Base-by-base conservation (phyloP, 2,888 invertebrate genomes). In the Phaonia tiefii region DNA sequence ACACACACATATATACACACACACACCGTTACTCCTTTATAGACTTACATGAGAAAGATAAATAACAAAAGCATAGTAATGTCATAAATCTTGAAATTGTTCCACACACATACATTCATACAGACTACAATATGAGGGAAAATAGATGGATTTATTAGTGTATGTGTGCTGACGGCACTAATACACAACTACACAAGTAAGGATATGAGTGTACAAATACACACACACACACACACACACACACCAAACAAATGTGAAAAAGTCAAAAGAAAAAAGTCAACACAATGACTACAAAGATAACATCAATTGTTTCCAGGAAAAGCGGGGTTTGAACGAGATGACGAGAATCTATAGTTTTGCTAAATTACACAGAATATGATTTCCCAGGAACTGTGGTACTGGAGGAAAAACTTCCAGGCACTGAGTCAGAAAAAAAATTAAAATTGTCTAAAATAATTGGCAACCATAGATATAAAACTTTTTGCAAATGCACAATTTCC, bases 81-180 rank as follows among this genome's bases (percentile, higher is more conserved):
- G 63, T 63, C 63, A 63, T 63, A 63, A 63, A 63, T 63, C 22
- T 63, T 2, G 4, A 39, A 51, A 63, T 22, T 22, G 22, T 63
- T 63, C 42, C 1, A 49, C 39, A 75, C 4, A 13, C 5, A 20
- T 20, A 11, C 49, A 63, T 15, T 13, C 72, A 37, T 17, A 20
- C 20, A 39, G 8, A 15, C 39, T 42, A 10, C 31, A 5, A 5
- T 3, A 54, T 25, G 10, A 42, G 44, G 15, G 2, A 17, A n/a
- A 77, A 77, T 72, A 44, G 58, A 66, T 58, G 60, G 63, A 63
- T 63, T 60, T 39, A 26, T 26, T 44, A 42, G 31, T 31, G 31
- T 31, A 31, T 31, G 31, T 31, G 31, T 31, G 31, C 8, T 31
- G 31, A 31, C 31, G 31, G 3, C 31, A 31, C 31, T n/a, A n/a